A percentile compares a stretch with the other conserved stretches of the same genome.
Conservation (phyloP, 2,888 invertebrate species). For the Ischnura elegans region DNA sequence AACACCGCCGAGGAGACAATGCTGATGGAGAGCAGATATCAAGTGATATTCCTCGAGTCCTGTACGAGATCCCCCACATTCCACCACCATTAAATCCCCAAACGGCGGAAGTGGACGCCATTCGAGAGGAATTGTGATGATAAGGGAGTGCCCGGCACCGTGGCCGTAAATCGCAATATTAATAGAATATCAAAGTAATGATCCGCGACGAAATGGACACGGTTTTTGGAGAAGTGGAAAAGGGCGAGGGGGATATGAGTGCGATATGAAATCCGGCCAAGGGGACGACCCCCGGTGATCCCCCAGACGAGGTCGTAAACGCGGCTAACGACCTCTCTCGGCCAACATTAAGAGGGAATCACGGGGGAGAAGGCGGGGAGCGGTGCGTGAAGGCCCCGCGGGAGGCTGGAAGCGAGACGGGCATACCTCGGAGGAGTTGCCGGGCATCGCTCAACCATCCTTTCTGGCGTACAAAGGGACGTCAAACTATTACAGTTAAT, state of each 20-base stretch:
- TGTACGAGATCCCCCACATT: background rate
- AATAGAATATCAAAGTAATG: slow-evolving; percentile 27
- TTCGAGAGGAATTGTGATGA: background rate
- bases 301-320: slow-evolving; percentile 10
- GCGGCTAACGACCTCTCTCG: background rate
- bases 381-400: background rate
- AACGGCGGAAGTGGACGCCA: background rate
- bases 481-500: background rate
- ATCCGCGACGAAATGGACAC: slow-evolving; percentile 4
- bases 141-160: background rate
- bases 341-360: slow-evolving; percentile 19
- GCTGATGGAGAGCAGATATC: background rate
- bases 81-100: background rate
- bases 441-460: background rate
- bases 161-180: background rate
- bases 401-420: background rate
- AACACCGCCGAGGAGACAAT: background rate
- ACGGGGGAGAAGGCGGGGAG: background rate
- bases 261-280: background rate
- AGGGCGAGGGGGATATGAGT: background rate
- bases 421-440: background rate
- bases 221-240: background rate
- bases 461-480: too few species aligned
- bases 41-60: background rate
- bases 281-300: background rate